A percentile compares a stretch with the other conserved stretches of the same genome.
phyloP scores from a whole-genome alignment of 1,140 invertebrate species.

The Papilio aristodemus region DNA sequence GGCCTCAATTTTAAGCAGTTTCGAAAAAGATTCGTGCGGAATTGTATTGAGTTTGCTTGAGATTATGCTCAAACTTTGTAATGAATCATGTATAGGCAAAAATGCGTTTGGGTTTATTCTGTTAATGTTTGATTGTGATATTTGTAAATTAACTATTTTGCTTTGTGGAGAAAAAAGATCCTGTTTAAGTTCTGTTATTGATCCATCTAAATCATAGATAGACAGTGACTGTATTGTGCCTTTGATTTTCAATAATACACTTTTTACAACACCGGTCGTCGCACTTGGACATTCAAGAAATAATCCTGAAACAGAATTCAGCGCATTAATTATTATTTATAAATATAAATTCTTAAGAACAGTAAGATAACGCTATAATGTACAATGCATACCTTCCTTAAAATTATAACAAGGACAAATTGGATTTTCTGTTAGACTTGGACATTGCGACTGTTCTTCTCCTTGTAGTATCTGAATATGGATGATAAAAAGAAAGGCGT shows the following conservation, averaged over 20 bases:
- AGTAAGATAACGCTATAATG: no score
- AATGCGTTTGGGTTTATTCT: slow-evolving; percentile 88
- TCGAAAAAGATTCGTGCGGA: slow-evolving; percentile 88
- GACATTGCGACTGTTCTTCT: slow-evolving; percentile 82
- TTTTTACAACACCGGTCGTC: slow-evolving; percentile 82
- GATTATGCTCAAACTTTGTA: slow-evolving; percentile 90
- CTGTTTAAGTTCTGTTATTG: slow-evolving; percentile 85
- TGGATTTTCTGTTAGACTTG: slow-evolving; percentile 85
- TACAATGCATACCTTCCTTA: slow-evolving; percentile 86
- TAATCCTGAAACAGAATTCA: slow-evolving; percentile 81
- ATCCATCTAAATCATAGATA: slow-evolving; percentile 91
- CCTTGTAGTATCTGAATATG: slow-evolving; percentile 76
- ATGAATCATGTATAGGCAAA: slow-evolving; percentile 84
- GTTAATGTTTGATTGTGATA: slow-evolving; percentile 89
- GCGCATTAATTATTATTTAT: slow-evolving; percentile 7
- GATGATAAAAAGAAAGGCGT: slow-evolving; percentile 67
- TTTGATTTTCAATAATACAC: slow-evolving; percentile 83
- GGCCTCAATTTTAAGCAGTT: slow-evolving; percentile 85
- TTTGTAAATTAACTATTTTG: slow-evolving; percentile 88
- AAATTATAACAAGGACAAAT: slow-evolving; percentile 95
- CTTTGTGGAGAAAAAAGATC: slow-evolving; percentile 85
- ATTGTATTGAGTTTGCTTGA: slow-evolving; percentile 89
- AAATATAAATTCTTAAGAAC: no score
- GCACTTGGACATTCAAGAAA: slow-evolving; percentile 93
- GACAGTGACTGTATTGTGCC: slow-evolving; percentile 90